Conservation (phyloP, 1,140 invertebrate genomes). For the Triops longicaudatus region DNA sequence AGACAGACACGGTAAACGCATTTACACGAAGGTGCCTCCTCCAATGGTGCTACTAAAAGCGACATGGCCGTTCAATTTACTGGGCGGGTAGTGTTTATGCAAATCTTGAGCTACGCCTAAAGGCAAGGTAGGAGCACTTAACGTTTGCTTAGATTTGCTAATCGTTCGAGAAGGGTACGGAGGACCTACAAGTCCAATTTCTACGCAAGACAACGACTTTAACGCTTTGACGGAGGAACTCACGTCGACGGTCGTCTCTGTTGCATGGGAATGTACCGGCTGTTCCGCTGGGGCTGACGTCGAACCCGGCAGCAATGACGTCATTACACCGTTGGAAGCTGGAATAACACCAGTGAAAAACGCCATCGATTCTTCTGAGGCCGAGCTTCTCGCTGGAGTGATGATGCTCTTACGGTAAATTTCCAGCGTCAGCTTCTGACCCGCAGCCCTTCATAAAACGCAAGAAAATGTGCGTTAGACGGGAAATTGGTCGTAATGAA, state of each 20-base stretch:
- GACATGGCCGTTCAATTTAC: conserved; percentile 18
- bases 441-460: conserved; percentile 47
- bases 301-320: neutral
- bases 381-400: neutral
- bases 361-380: neutral
- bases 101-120: neutral
- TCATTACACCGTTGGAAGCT: neutral
- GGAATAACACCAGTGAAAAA: neutral
- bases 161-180: neutral
- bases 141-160: neutral
- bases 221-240: neutral
- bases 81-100: neutral
- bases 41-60: conserved; percentile 22
- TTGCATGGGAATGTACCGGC: neutral
- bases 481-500: neutral
- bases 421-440: conserved; percentile 61
- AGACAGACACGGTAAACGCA: neutral
- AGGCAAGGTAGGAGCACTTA: neutral
- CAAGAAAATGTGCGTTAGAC: neutral
- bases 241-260: neutral
- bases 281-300: neutral
- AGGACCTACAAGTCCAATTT: neutral
- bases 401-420: conserved; percentile 50
- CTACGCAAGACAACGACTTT: neutral
- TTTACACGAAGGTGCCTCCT: conserved; percentile 21